Evolutionary conservation across 2,113 vertebrate genomes (phyloP), one percentile per base, ranked within the genome.

Genomic region (Chaetodon trifascialis): DNA sequence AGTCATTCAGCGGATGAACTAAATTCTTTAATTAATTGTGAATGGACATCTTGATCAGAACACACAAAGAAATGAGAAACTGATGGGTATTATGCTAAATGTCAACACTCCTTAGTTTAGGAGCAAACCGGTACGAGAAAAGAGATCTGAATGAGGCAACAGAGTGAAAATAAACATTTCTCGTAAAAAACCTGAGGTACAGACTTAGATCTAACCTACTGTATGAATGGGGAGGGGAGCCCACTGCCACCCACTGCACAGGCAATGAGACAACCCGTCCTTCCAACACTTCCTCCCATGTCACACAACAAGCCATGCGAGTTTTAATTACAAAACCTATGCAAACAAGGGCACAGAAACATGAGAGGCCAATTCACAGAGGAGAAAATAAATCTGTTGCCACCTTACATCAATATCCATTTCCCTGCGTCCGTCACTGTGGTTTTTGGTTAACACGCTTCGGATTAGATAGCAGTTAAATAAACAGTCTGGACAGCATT

Each of bases 241-340:
- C 52, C 23, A 66, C 52, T 56, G 55, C 64, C 66, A 69, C 47
- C 68, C 60, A 63, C 82, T 66, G 46, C 44, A 59, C 74, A 83
- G 76, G 56, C 80, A 42, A 78, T 42, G 47, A 84, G 65, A 85
- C 82, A 71, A 63, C 63, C 46, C 70, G 2, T 70, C 83, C 78
- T 51, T 40, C 73, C 34, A 62, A 80, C 76, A 52, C 58, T 84
- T 82, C 74, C 49, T 60, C 80, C 79, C 52, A 58, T 68, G 77
- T 91, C 90, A 85, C 30, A 68, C 80, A 90, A 83, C 70, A 79
- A 84, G 68, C 82, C 68, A 14, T 59, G 40, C 30, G 11, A 85
- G 85, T 90, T 92, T 92, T 89, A 92, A 94, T 92, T 91, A 92
- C 84, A 91, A 92, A 93, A 89, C 83, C 80, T 86, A 87, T 73